These are phyloP conservation scores for Gobionotothen gibberifrons DNA, from an alignment of 2,797 vertebrate species.

Conservation along the genomic window DNA sequence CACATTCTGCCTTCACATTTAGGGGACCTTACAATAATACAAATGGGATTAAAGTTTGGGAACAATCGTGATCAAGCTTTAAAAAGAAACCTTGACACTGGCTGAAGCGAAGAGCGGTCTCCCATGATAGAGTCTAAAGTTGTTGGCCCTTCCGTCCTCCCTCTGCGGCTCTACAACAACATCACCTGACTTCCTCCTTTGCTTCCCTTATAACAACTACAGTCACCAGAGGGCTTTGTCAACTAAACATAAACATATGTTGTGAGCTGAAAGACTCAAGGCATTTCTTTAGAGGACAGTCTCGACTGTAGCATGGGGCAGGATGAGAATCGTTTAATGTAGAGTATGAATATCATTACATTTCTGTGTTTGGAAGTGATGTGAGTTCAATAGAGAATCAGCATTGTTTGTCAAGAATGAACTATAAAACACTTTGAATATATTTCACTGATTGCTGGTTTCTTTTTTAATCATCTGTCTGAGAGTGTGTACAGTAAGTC, in stretches of 20 bases:
- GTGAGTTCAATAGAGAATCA: neutral
- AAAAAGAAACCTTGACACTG: no score
- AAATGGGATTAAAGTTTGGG: no score
- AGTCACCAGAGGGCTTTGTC: neutral
- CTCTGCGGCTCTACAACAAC: neutral
- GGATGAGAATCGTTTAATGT: neutral
- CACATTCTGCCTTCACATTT: no score
- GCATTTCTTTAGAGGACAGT: neutral
- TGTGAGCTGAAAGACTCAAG: neutral
- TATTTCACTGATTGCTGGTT: slow-evolving; percentile 5
- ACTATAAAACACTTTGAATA: neutral
- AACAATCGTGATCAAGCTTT: no score
- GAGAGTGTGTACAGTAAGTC: neutral
- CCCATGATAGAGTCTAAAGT: neutral
- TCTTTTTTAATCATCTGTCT: neutral
- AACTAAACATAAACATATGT: neutral
- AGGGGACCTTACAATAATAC: no score
- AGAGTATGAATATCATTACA: neutral
- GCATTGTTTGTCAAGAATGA: neutral
- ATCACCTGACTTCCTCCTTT: neutral
- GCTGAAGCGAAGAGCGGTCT: neutral
- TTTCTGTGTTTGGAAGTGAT: neutral
- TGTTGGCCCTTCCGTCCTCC: no score
- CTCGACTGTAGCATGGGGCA: neutral
- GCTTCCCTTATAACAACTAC: neutral